These are phyloP conservation scores for Mormoops blainvillei DNA, from an alignment of 2,113 vertebrate genomes.

Conservation along the genomic window DNA sequence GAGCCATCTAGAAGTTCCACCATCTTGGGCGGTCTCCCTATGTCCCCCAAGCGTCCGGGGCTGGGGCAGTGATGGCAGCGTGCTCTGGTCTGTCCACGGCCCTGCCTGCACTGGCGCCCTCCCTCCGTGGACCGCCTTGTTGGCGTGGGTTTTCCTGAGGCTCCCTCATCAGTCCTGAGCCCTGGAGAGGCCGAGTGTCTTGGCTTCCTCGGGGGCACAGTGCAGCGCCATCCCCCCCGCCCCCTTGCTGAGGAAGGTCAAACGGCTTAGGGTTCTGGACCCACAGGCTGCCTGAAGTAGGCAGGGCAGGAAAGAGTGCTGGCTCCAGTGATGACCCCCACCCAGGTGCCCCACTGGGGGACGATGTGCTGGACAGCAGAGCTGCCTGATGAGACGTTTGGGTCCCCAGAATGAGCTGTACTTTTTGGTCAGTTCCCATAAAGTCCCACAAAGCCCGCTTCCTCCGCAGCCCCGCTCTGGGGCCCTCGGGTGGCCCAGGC, in stretches of 20 bases:
- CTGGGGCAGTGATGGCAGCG: fast-evolving
- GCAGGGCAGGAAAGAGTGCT: not conserved
- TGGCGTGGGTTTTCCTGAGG: not conserved
- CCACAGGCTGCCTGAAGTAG: not conserved
- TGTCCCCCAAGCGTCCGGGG: fast-evolving
- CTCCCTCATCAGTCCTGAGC: fast-evolving
- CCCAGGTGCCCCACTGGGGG: no score
- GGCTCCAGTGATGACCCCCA: no score
- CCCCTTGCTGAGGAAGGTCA: not conserved
- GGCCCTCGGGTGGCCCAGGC: not conserved
- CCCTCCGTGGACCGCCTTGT: fast-evolving
- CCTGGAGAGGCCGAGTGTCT: not conserved
- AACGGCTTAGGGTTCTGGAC: not conserved
- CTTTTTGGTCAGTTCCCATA: not conserved
- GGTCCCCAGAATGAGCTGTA: not conserved
- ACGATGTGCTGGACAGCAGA: fast-evolving
- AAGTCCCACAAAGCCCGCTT: not conserved
- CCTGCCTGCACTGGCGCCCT: fast-evolving
- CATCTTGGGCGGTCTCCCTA: not conserved
- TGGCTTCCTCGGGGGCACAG: fast-evolving
- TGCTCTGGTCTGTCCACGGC: no score
- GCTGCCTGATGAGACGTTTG: not conserved
- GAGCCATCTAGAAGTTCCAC: not conserved
- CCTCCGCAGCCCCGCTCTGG: not conserved
- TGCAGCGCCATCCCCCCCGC: fast-evolving